Evolutionary conservation across 1,140 invertebrate genomes (phyloP), one percentile per base, ranked within the genome.

Genomic region (Pogonomyrmex californicus): DNA sequence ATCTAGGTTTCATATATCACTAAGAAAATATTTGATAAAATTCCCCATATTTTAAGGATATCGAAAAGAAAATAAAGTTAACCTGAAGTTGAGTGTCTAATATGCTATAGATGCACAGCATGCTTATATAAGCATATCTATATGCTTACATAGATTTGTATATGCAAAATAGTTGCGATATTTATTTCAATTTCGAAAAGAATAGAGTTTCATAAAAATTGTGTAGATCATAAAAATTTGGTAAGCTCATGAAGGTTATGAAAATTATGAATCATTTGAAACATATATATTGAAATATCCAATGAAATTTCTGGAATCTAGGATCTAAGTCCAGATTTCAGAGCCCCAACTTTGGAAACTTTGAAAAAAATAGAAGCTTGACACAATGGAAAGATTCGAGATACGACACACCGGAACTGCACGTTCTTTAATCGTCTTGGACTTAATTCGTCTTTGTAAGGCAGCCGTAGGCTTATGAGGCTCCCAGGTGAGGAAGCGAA

Each of bases 401-500:
- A 44, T 49, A 7, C 23, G 10, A 23, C 30, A 36, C 49, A 14
- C n/a, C 9, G 44, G 12, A 81, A 81, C 33, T 85, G 44, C 47
- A 63, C n/a, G 77, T 77, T 85, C 60, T 47, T 47, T 49, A 78
- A 65, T 38, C 54, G 38, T 33, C 17, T 51, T 36, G 51, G 36
- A 14, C 5, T 36, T 23, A 54, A 44, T 38, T 76, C 41, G 36
- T 12, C n/a, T 76, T 76, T 54, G 54, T 41, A 58, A 75, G 36
- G 12, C 44, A 30, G 54, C 7, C 2, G 5, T 23, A 68, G 44
- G 41, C 23, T 47, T 9, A 41, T 14, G 38, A 68, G 17, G 9
- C 10, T 23, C 12, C 14, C 51, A 65, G 76, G 44, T 65, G 66
- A 77, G 90, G 66, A 86, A 65, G 88, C 87, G 86, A 85, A 76